Base-by-base conservation (phyloP, 2,797 vertebrate genomes). In the Remorina albescens region DNA sequence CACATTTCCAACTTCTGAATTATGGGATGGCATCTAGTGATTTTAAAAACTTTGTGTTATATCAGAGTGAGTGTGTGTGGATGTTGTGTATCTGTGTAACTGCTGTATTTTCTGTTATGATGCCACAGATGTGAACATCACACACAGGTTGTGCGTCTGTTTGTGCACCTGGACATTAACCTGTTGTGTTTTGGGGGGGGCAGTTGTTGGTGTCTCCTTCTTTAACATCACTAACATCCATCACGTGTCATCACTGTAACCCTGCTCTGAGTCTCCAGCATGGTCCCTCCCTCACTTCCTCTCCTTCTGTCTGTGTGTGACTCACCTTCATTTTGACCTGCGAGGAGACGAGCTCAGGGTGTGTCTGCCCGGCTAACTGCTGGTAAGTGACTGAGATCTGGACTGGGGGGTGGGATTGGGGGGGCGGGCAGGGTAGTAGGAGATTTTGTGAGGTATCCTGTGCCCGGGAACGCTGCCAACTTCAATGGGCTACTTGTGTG, bases 151-250 rank as follows among this genome's bases (percentile, higher is more conserved):
- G 8, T 44, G 12, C n/a, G 19, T 41, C 9, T 9, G 19, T 41
- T 6, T 9, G 10, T 44, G 15, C 42, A 23, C 15, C 39, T 11
- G 9, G 58, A 16, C 53, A 59, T 12, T 3, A 2, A 7, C 39
- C 46, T 16, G 2, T 36, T 69, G 32, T n/a, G 3, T 63, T 16
- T 42, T 42, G 44, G 11, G 36, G 49, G 53, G 44, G 11, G 42
- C 25, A 76, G 42, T 59, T 13, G 63, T 78, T 56, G n/a, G n/a
- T n/a, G 62, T 81, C 60, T 81, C 68, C 76, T 50, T 88, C 89
- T 88, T 91, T 91, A 89, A 92, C 90, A 82, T 70, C 70, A 91
- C 89, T 92, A 92, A 91, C 89, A 74, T 77, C 82, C 84, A 85
- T 66, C 76, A 73, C 47, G 13, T 76, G 57, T 83, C 82, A 79